These are phyloP conservation scores for Ianthella basta DNA, from an alignment of 37 sponge, comb jelly and placozoan species.

Conservation along the genomic window DNA sequence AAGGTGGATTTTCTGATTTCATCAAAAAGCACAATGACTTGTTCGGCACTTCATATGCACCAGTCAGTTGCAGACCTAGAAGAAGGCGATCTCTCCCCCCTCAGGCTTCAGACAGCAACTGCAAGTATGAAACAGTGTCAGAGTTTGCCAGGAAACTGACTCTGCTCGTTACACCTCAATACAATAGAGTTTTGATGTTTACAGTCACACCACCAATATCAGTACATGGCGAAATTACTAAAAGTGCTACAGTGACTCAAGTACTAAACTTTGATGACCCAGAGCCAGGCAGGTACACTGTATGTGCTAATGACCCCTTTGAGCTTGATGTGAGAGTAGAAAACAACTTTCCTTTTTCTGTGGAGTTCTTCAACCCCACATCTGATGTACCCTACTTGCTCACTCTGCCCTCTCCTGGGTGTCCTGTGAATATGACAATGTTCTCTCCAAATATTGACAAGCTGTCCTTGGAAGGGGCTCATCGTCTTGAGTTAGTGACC, in stretches of 20 bases:
- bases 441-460: not conserved
- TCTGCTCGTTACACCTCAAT: not conserved
- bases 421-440: not conserved
- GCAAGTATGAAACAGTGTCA: not conserved
- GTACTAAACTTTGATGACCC: not conserved
- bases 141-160: not conserved
- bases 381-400: not conserved
- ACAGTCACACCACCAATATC: not conserved
- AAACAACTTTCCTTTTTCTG: not conserved
- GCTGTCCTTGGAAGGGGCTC: not conserved
- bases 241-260: not conserved
- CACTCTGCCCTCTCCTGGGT: conserved; percentile 22
- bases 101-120: not conserved
- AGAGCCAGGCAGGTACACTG: not conserved
- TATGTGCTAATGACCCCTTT: not conserved
- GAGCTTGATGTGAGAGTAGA: not conserved
- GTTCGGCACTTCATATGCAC: not conserved
- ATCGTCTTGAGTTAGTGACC: not conserved
- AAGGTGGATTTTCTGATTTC: not conserved
- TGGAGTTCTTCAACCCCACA: not conserved
- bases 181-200: not conserved
- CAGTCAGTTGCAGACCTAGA: not conserved
- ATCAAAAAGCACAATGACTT: not conserved
- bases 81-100: not conserved
- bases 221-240: not conserved